phyloP scores from a whole-genome alignment of 2,888 invertebrate genomes.

The Morpho helenor region DNA sequence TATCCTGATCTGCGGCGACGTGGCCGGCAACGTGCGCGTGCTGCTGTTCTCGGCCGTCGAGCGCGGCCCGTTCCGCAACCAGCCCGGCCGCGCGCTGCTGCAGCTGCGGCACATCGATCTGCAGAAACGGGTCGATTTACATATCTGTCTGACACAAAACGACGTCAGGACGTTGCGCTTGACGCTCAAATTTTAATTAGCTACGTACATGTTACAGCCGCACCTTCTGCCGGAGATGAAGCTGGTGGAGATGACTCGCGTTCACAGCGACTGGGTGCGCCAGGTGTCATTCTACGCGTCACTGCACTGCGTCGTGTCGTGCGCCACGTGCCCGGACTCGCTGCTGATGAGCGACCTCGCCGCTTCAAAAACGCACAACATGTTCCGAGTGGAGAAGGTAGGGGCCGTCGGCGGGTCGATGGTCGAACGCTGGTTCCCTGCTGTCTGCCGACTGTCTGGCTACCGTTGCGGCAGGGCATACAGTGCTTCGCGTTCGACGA shows the following conservation, averaged over 20 bases:
- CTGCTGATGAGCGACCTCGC: constrained; percentile 81
- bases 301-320: constrained; percentile 84
- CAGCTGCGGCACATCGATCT: constrained; percentile 80
- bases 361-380: constrained; percentile 75
- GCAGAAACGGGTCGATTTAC: constrained; percentile 53
- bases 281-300: constrained; percentile 84
- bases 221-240: constrained; percentile 61
- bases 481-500: constrained; percentile 82
- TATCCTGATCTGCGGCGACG: constrained; percentile 86
- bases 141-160: neutral
- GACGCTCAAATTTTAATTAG: neutral
- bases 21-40: constrained; percentile 83
- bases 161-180: neutral
- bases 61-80: constrained; percentile 85
- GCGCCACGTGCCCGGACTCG: constrained; percentile 80
- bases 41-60: constrained; percentile 80
- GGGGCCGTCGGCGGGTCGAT: too few relatives aligned
- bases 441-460: too few relatives aligned
- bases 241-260: constrained; percentile 73
- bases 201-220: constrained; percentile 9
- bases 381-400: constrained; percentile 78
- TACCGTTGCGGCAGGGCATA: constrained; percentile 64
- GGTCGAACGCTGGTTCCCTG: too few relatives aligned
- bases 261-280: constrained; percentile 84
- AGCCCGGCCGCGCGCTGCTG: constrained; percentile 79